Evolutionary conservation across 2,797 vertebrate genomes (phyloP).

Genomic region (Melanitta fusca): DNA sequence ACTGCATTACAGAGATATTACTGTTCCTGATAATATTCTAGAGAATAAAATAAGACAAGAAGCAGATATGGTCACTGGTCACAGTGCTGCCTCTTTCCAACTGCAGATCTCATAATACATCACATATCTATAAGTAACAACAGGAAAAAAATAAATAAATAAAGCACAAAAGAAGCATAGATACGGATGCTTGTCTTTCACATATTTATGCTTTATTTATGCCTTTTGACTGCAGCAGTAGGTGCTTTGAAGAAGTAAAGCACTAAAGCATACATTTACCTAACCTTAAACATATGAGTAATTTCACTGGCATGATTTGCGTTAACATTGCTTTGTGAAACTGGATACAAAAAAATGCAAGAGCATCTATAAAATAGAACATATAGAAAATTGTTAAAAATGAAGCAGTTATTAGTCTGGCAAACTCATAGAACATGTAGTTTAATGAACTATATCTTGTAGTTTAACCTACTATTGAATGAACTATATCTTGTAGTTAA

Average conservation of each 20-base stretch:
- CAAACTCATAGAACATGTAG: not conserved
- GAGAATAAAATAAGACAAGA: not conserved
- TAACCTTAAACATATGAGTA: not conserved
- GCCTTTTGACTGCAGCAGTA: not conserved
- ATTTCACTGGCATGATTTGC: not conserved
- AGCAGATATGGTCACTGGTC: not conserved
- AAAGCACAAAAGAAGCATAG: not conserved
- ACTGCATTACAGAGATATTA: not conserved
- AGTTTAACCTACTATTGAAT: not conserved
- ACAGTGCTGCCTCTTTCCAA: not conserved
- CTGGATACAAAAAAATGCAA: not conserved
- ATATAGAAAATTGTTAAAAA: not conserved
- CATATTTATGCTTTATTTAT: not conserved
- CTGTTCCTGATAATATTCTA: not conserved
- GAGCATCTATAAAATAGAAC: not conserved
- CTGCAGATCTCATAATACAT: not conserved
- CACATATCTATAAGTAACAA: not conserved
- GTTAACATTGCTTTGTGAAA: not conserved
- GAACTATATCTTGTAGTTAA: not conserved
- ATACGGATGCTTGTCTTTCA: not conserved
- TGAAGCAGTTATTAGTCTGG: not conserved
- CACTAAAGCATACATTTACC: not conserved
- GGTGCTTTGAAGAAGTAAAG: not conserved
- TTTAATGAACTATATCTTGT: not conserved
- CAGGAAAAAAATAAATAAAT: not conserved